Evolutionary conservation across 2,888 invertebrate species (phyloP), one percentile per base, ranked within the genome.

Genomic region (Azorinus chamasolen): DNA sequence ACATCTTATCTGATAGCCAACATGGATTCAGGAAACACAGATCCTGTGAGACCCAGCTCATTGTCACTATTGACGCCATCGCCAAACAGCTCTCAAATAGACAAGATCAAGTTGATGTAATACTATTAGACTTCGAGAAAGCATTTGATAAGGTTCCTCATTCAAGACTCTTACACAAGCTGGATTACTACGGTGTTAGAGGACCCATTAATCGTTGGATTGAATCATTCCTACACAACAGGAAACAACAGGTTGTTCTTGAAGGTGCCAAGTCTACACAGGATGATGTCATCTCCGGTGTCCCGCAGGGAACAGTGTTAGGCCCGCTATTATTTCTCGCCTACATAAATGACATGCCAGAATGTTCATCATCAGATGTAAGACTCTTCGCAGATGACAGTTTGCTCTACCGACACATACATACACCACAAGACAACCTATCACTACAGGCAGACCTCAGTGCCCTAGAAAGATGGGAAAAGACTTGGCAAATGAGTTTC

Each of bases 1-100:
- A 14, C 16, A 57, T 76, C 4, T 37, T 62, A 3, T 59, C 55
- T 18, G 58, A 76, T 20, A 32, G 57, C 16, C 71, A 77, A 41
- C 68, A 61, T 25, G 68, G 59, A 27, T 66, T 48, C 20, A 2
- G 45, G 37, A 32, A 45, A 2, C 1, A n/a, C 6, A 25, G 57
- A 1, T 46, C 48, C 8, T 66, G 68, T 20, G 57, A 57, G 27
- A 32, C 59, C 0, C 53, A 62, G 45, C 68, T 46, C 5, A 37
- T 68, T 25, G 59, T 53, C 50, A 50, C 45, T 20, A 12, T 50
- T 12, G 50, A 50, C 50, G 8, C 50, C 18, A 50, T 50, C 22
- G 50, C 50, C 24, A 50, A 50, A 24, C 50, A 50, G 22, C 50
- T 50, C 50, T 50, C 50, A 10, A 50, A 50, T 5, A 50, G 20